Base-by-base conservation (phyloP, 1,140 invertebrate species). In the Sitobion miscanthi region DNA sequence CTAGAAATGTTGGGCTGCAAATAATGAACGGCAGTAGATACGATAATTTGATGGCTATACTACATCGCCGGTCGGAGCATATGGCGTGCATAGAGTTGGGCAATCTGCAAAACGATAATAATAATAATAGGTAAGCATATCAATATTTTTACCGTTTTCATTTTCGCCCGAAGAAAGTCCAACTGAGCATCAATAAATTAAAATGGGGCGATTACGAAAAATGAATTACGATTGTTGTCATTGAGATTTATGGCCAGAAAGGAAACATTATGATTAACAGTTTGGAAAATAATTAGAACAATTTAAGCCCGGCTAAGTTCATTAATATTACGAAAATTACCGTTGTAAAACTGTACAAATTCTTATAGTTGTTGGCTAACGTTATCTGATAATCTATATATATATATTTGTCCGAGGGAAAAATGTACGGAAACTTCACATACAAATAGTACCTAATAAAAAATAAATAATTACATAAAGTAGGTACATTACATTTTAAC, bases 11-110 rank as follows among this genome's bases (percentile, higher is more conserved):
- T 1, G 98, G 98, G 57, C 98, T 96, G 95, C 98, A 99, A 25
- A 99, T 96, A 45, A 99, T 95, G 0, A 98, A 97, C 91, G 98
- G 98, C 17, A 97, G 96, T 5, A 98, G 94, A 95, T 98, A 99
- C 0, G 98, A 97, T 21, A 96, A 96, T 0, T 97, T 95, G 35
- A 99, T 98, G 5, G 98, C 97, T 23, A 96, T 94, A 11, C 96
- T 95, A 0, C 97, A 97, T 42, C 97, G 96, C 9, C 95, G 95
- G 95, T 97, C 97, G 93, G 96, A 97, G 94, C 98, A 98, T 96
- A 97, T 97, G 54, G 97, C 96, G 52, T 96, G 96, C 95, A 98
- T 97, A 57, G 96, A 96, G 93, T 98, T 97, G 0, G 98, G 97
- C 95, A 97, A 96, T 7, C 96, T 97, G 90, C n/a, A 88, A 93